Evolutionary conservation across 2,888 invertebrate genomes (phyloP).

Genomic region (Alloscopus bannaensis): DNA sequence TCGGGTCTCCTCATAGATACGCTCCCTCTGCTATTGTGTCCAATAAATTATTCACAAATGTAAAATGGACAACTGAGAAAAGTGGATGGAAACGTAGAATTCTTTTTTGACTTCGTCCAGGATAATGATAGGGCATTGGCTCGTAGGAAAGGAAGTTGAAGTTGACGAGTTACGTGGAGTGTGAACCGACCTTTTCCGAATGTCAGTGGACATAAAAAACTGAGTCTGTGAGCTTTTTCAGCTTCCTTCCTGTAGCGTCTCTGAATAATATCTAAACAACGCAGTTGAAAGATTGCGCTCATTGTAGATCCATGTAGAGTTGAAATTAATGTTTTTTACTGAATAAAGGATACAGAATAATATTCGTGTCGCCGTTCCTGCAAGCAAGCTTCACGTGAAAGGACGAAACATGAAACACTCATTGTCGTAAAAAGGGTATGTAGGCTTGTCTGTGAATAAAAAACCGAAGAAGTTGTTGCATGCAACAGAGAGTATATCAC

Average conservation of each 20-base stretch:
- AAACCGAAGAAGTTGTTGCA: neutral
- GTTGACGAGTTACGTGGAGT: neutral
- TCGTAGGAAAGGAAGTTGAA: neutral
- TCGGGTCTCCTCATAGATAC: neutral
- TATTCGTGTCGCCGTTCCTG: no score
- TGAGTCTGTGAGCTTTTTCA: neutral
- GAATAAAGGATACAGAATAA: neutral
- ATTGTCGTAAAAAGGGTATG: neutral
- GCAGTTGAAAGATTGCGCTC: no score
- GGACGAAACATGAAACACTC: no score
- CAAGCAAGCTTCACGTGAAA: no score
- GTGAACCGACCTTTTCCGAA: neutral
- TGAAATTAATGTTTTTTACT: no score
- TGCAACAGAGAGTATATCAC: neutral
- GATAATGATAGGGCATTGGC: constrained; percentile 2
- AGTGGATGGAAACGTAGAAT: neutral
- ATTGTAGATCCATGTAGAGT: neutral
- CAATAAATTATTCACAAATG: constrained; percentile 43
- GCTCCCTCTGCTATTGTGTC: neutral
- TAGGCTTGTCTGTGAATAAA: neutral
- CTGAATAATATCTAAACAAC: no score
- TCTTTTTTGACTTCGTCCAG: neutral
- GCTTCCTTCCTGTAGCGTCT: constrained; percentile 15
- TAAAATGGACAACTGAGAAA: constrained; percentile 36
- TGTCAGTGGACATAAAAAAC: neutral